Percentiles rank a stretch among this genome's conserved stretches.
These are phyloP conservation scores for Paradoxurus hermaphroditus DNA, from an alignment of 2,113 vertebrate species.

Conservation along the genomic window DNA sequence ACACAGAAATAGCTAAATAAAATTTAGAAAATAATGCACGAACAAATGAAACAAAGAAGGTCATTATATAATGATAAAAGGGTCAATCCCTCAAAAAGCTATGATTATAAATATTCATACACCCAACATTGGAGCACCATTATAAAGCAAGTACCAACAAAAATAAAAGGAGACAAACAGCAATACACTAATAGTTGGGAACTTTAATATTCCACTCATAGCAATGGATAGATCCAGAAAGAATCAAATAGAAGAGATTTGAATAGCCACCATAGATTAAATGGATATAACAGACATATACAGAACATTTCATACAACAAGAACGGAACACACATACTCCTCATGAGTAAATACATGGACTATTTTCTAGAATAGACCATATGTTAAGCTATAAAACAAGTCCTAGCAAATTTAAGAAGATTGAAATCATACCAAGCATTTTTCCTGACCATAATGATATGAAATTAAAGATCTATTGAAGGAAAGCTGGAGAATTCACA, in stretches of 20 bases:
- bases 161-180: background rate
- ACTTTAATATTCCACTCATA: background rate
- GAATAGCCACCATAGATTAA: background rate
- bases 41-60: background rate
- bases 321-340: background rate
- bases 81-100: background rate
- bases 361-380: background rate
- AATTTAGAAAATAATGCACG: background rate
- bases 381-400: background rate
- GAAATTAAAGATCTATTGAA: background rate
- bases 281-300: background rate
- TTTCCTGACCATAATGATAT: background rate
- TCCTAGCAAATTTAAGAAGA: background rate
- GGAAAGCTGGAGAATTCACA: background rate
- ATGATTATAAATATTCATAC: background rate
- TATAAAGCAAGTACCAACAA: background rate
- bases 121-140: background rate
- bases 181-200: background rate
- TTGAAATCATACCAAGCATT: background rate
- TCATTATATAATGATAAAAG: background rate
- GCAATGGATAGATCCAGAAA: background rate
- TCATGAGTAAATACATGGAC: background rate
- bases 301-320: background rate
- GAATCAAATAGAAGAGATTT: background rate
- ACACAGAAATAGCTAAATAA: background rate